Evolutionary conservation across 2,113 vertebrate genomes (phyloP).

Genomic region (Platysternon megacephalum): DNA sequence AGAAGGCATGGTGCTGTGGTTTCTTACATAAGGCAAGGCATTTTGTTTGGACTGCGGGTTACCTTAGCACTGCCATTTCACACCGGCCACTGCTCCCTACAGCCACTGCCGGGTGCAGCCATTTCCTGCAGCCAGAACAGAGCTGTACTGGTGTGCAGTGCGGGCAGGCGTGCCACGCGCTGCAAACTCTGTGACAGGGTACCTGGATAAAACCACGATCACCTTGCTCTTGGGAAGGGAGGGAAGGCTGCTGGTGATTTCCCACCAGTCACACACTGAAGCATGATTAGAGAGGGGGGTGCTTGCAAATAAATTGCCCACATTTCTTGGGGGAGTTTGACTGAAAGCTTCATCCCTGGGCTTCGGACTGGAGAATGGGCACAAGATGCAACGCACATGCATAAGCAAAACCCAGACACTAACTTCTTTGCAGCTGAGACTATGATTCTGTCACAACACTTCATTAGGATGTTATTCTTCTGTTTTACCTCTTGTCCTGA

Average conservation of each 20-base stretch:
- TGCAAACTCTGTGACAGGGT: background rate
- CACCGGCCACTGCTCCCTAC: conserved; percentile 28
- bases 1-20: conserved; percentile 64
- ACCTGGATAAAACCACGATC: background rate
- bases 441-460: background rate
- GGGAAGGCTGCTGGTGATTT: background rate
- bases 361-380: background rate
- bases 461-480: background rate
- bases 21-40: conserved; percentile 79
- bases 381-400: too few species aligned
- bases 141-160: background rate
- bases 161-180: background rate
- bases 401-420: background rate
- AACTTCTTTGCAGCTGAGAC: background rate
- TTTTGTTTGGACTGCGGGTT: conserved; percentile 71
- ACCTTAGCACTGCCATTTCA: conserved; percentile 58
- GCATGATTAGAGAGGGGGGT: background rate
- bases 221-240: background rate
- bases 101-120: background rate
- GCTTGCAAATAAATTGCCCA: background rate
- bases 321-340: background rate
- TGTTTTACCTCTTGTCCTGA: background rate
- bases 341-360: background rate
- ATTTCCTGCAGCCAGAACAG: conserved; percentile 19
- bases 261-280: background rate